These are phyloP conservation scores for Acrocephalus scirpaceus DNA, from an alignment of 2,797 vertebrate genomes.

Conservation along the genomic window DNA sequence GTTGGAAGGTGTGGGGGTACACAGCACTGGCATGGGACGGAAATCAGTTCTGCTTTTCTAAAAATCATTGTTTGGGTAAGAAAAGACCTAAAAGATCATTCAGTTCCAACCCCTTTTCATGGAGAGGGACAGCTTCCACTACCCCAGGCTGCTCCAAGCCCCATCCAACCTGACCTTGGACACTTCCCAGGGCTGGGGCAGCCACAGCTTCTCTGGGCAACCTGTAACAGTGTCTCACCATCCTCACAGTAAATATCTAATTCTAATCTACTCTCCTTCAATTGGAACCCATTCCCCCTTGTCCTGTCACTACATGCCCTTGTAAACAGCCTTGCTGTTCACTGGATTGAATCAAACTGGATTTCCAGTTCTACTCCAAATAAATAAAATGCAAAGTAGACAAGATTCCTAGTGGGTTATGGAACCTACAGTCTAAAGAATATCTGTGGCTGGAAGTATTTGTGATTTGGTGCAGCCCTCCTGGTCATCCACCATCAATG, in stretches of 20 bases:
- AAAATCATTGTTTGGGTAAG: background rate
- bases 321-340: background rate
- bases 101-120: accelerated
- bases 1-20: background rate
- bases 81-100: background rate
- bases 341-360: too few species aligned
- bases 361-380: background rate
- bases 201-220: background rate
- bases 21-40: background rate
- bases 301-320: background rate
- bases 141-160: background rate
- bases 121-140: background rate
- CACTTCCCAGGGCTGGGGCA: background rate
- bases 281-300: background rate
- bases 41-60: background rate
- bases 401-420: background rate
- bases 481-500: background rate
- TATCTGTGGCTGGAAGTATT: background rate
- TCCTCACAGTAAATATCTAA: background rate
- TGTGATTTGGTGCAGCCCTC: background rate
- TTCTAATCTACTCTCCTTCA: background rate
- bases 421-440: background rate
- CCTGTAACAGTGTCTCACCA: background rate
- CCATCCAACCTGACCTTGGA: background rate
- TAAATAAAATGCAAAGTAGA: accelerated